Evolutionary conservation across 2,888 invertebrate genomes (phyloP), one percentile per base, ranked within the genome.

Genomic region (Blomia tropicalis): DNA sequence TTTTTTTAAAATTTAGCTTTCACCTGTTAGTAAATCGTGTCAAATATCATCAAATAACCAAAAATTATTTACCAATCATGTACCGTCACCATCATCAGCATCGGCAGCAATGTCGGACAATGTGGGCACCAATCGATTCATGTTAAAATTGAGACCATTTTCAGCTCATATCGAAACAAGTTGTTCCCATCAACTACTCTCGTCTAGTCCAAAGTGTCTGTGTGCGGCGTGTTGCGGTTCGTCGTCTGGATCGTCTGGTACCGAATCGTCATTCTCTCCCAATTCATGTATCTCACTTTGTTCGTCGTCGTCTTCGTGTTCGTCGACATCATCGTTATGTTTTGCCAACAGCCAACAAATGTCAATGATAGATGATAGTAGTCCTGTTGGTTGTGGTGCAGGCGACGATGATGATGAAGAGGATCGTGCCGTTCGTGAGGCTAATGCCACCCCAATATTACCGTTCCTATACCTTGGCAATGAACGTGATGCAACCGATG

Each of bases 381-480:
- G 17, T 36, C 36, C 51, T 14, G 7, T n/a, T 22, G 27, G 27
- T 47, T n/a, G n/a, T n/a, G n/a, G n/a, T n/a, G n/a, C n/a, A n/a
- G n/a, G n/a, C n/a, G n/a, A n/a, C n/a, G n/a, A n/a, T n/a, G 51
- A 47, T n/a, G 51, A 47, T 27, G 51, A 47, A n/a, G 51, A 47
- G 14, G 22, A 47, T 27, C 51, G 51, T 11, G 27, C 31, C 3
- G 56, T 56, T n/a, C 17, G 25, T 11, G 56, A 56, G 23, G 56
- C 56, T 14, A 56, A 56, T 22, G 82, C 85, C 66, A 84, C 86
- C 64, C 79, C 83, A 72, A 83, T 87, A 60, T 78, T 87, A 69
- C 85, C 87, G 59, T 85, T 83, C 75, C 78, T 87, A 68, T 83
- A 83, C 75, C 79, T 87, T 69, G 87, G 87, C 69, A 87, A 87